Percentiles rank a stretch among this genome's conserved stretches.
Conservation (phyloP, 2,113 vertebrate genomes). For the Pituophis catenifer region DNA sequence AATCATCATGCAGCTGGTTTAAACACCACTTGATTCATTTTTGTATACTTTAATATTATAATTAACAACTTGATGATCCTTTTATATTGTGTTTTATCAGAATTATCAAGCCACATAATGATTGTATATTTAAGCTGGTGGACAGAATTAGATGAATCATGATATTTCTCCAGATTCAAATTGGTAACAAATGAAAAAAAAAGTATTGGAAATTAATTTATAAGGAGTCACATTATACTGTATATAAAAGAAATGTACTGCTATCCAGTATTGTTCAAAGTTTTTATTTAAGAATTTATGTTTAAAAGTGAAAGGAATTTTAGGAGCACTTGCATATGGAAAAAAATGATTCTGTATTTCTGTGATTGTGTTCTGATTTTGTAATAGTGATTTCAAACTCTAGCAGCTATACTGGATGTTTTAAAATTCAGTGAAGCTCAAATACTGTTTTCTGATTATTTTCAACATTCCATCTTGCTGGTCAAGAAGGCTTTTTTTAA, state of each 20-base stretch:
- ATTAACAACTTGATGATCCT: not conserved
- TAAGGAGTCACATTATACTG: not conserved
- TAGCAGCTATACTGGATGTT: not conserved
- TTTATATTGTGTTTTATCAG: not conserved
- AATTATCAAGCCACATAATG: not conserved
- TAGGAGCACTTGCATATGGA: not conserved
- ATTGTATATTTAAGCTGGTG: not conserved
- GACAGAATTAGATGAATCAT: not conserved
- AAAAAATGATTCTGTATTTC: not conserved
- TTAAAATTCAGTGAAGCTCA: conserved; percentile 1
- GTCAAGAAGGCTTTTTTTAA: not conserved
- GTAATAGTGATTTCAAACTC: not conserved
- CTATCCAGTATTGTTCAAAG: not conserved
- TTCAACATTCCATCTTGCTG: not conserved
- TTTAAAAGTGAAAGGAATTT: not conserved
- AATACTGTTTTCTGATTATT: conserved; percentile 4
- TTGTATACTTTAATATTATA: not conserved
- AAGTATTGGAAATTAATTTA: not conserved
- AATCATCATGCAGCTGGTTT: conserved; percentile 25
- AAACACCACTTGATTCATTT: not conserved
- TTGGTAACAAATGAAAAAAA: not conserved
- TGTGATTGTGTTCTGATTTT: not conserved
- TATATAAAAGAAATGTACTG: not conserved
- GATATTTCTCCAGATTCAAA: not conserved
- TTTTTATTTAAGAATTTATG: not conserved